phyloP scores from a whole-genome alignment of 2,888 invertebrate genomes.

The Capitulum mitella region DNA sequence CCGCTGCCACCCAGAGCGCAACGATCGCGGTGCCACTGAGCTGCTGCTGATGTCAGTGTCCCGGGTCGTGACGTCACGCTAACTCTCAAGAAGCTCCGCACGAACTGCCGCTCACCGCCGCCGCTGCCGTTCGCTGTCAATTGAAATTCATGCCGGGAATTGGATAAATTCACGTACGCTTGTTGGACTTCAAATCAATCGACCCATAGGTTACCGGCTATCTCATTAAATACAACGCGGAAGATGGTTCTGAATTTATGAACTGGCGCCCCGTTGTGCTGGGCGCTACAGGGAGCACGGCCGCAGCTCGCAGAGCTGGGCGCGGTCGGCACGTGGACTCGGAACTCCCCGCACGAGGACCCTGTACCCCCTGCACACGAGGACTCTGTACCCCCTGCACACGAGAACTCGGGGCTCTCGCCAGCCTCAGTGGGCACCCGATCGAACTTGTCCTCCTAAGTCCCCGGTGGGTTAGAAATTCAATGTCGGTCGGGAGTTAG shows the following conservation, averaged over 20 bases:
- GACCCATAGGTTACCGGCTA: conserved; percentile 20
- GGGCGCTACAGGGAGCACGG: neutral
- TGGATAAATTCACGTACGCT: conserved; percentile 12
- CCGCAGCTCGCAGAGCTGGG: neutral
- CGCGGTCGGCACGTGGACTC: no score
- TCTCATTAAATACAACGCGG: conserved; percentile 17
- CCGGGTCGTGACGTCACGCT: neutral
- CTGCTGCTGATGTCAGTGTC: no score
- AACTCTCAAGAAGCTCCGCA: neutral
- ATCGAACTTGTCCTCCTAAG: no score
- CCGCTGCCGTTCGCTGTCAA: neutral
- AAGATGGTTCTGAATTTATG: neutral
- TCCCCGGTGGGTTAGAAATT: no score
- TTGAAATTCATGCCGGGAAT: conserved; percentile 19
- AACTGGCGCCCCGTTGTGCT: neutral
- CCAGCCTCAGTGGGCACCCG: no score
- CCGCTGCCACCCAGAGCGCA: no score
- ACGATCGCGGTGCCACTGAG: no score
- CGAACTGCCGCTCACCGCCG: neutral
- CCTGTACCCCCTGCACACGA: no score
- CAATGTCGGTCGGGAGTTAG: no score
- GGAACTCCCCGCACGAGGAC: no score
- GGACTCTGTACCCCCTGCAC: no score
- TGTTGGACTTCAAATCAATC: conserved; percentile 23
- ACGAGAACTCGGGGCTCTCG: no score